phyloP scores from a whole-genome alignment of 1,140 invertebrate genomes.

The Carposina sasakii region DNA sequence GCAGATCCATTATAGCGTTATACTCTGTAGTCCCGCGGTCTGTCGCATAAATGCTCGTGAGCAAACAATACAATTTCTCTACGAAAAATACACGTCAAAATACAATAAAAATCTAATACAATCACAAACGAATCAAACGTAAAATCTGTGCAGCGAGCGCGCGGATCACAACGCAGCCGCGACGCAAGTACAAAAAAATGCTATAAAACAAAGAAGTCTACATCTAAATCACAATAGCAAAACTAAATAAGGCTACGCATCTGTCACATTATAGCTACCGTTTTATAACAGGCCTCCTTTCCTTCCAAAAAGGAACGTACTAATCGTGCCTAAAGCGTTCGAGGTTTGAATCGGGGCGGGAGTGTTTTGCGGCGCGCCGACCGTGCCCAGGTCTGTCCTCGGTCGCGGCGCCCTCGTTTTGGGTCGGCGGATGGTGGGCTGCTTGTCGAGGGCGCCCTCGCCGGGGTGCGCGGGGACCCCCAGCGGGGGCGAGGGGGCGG shows the following conservation, averaged over 20 bases:
- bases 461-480: slow-evolving; percentile 74
- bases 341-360: slow-evolving; percentile 63
- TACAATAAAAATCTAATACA: slow-evolving; percentile 41
- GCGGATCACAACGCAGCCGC: slow-evolving; percentile 14
- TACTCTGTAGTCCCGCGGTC: slow-evolving; percentile 13
- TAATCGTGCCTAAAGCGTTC: slow-evolving; percentile 84
- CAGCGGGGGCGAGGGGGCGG: slow-evolving; percentile 48
- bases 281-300: slow-evolving; percentile 83
- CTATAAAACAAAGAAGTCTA: slow-evolving; percentile 27
- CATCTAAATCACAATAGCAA: slow-evolving; percentile 50
- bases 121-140: slow-evolving; percentile 42
- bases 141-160: slow-evolving; percentile 21
- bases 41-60: slow-evolving; percentile 56
- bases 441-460: slow-evolving; percentile 65
- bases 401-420: slow-evolving; percentile 55
- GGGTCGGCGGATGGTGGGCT: slow-evolving; percentile 54
- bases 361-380: slow-evolving; percentile 56
- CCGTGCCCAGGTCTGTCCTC: slow-evolving; percentile 67
- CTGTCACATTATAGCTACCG: too few relatives aligned
- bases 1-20: too few relatives aligned
- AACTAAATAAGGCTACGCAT: slow-evolving; percentile 28
- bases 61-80: slow-evolving; percentile 37
- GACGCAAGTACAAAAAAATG: slow-evolving; percentile 34
- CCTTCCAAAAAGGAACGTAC: slow-evolving; percentile 85
- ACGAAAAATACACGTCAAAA: slow-evolving; percentile 52